These are phyloP conservation scores for Thelaira solivaga DNA, from an alignment of 2,888 invertebrate species.

Conservation along the genomic window DNA sequence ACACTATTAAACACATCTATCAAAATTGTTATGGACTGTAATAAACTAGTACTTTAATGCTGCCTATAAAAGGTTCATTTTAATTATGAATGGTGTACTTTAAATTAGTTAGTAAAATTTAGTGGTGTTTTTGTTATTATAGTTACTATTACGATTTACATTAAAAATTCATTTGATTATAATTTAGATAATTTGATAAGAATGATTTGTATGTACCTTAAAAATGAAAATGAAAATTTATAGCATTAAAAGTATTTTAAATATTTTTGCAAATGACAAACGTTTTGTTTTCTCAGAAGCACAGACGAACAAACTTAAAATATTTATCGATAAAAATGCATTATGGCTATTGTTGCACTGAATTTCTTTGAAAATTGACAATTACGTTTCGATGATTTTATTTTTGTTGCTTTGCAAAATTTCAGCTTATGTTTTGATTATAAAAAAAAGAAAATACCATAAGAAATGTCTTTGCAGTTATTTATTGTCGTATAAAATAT, in stretches of 20 bases:
- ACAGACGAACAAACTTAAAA: neutral
- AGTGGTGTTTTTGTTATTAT: neutral
- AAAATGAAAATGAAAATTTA: slow-evolving; percentile 39
- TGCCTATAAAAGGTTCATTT: slow-evolving; percentile 25
- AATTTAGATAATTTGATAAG: slow-evolving; percentile 20
- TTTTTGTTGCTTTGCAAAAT: slow-evolving; percentile 1
- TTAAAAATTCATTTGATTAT: slow-evolving; percentile 9
- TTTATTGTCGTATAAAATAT: slow-evolving; percentile 72
- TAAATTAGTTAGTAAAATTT: slow-evolving; percentile 13
- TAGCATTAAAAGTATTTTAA: slow-evolving; percentile 17
- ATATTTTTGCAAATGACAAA: too few species aligned
- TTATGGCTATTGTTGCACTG: neutral
- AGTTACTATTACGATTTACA: slow-evolving; percentile 1
- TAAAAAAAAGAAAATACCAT: slow-evolving; percentile 25
- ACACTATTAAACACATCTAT: slow-evolving; percentile 1
- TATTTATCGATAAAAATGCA: slow-evolving; percentile 20
- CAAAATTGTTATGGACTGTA: slow-evolving; percentile 26
- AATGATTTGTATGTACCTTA: slow-evolving; percentile 43
- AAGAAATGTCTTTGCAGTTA: slow-evolving; percentile 65
- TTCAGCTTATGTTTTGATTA: slow-evolving; percentile 20
- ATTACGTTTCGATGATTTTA: slow-evolving; percentile 12
- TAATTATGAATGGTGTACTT: slow-evolving; percentile 36
- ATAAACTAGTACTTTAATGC: slow-evolving; percentile 29
- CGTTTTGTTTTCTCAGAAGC: neutral
- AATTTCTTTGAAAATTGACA: slow-evolving; percentile 10